phyloP scores from a whole-genome alignment of 2,113 vertebrate genomes.

The Sorex araneus region DNA sequence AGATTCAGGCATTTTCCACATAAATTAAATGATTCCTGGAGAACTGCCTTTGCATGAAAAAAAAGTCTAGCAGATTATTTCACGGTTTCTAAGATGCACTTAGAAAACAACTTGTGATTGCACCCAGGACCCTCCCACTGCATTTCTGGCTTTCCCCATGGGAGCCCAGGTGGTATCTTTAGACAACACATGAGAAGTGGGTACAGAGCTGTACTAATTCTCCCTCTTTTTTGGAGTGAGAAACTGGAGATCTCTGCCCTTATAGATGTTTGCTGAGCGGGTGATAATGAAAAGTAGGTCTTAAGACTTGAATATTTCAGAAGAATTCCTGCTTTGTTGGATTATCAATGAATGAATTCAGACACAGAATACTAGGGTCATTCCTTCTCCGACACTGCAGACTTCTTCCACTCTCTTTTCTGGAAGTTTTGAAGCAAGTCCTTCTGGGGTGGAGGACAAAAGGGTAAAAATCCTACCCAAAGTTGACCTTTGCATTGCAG shows the following conservation, averaged over 20 bases:
- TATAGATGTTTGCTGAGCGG: slow-evolving; percentile 27
- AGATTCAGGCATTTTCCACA: slow-evolving; percentile 7
- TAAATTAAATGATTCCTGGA: slow-evolving; percentile 30
- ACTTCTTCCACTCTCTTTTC: background rate
- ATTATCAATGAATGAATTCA: slow-evolving; percentile 6
- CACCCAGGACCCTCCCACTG: background rate
- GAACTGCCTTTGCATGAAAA: slow-evolving; percentile 25
- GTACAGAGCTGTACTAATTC: background rate
- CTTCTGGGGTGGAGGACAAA: background rate
- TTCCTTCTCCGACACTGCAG: background rate
- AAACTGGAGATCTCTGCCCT: background rate
- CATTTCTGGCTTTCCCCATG: background rate
- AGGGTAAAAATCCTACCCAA: background rate
- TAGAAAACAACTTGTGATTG: background rate
- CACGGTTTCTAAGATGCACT: slow-evolving; percentile 41
- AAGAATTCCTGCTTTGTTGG: slow-evolving; percentile 7
- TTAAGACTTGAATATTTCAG: background rate
- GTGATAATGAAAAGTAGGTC: background rate
- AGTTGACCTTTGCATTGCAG: background rate
- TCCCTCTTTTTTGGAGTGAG: background rate
- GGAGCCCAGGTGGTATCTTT: background rate
- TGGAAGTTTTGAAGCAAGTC: slow-evolving; percentile 21
- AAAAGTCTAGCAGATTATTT: slow-evolving; percentile 52
- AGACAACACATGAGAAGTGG: background rate
- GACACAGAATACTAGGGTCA: background rate